Base-by-base conservation (phyloP, 2,113 vertebrate species). In the Panthera uncia region DNA sequence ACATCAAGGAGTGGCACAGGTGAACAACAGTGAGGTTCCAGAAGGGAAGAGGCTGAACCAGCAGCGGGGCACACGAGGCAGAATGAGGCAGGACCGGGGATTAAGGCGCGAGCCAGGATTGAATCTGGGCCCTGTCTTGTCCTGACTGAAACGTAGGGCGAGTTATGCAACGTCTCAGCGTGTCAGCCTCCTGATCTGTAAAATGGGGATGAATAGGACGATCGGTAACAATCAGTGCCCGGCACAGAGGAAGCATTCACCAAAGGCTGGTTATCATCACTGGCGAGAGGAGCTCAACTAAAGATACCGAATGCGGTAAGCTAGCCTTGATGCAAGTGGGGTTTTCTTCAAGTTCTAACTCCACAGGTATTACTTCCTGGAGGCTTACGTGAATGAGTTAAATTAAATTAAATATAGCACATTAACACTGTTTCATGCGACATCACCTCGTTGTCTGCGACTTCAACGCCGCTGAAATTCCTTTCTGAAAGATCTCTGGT, bases 391-490 rank as follows among this genome's bases (percentile, higher is more conserved):
- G 27, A 89, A 80, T 74, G 12, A 76, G 55, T 80, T 48, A 65
- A 69, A 68, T 88, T 48, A 71, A 69, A 63, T 87, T 38, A 89
- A 95, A 85, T 27, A 45, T 4, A 91, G 66, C 29, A 91, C 23
- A 36, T 45, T 55, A 57, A 50, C 69, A 91, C 16, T 31, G 63
- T 11, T 38, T 89, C 36, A n/a, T 6, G 4, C 18, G 7, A 21
- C 13, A 8, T 91, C 41, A 76, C 31, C 63, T 89, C 93, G 50
- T 65, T 27, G 16, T 57, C 83, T 52, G 21, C 41, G 16, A 83
- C 73, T 89, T 68, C 23, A 50, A 23, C 7, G 29, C 12, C 13
- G 15, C 38, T 69, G 48, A 45, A 63, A 78, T 21, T 55, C 38
- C 29, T 83, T 66, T 74, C 61, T 89, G 33, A 76, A 91, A 82